Conservation (phyloP, 2,888 invertebrate genomes). For the Lacanobia wlatinum region DNA sequence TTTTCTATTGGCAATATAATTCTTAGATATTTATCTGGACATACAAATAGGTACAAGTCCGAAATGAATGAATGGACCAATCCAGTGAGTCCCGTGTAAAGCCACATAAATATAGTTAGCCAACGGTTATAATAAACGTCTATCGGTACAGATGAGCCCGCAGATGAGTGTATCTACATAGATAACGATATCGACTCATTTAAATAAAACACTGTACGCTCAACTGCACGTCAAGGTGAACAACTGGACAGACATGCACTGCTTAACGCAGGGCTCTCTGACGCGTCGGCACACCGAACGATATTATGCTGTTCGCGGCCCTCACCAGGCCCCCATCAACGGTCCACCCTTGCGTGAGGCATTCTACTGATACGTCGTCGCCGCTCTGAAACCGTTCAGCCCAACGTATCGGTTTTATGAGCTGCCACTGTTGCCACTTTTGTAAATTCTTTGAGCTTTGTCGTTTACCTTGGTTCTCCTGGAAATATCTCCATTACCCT, state of each 20-base stretch:
- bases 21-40: slow-evolving; percentile 42
- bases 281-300: too few relatives aligned
- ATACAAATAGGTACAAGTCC: slow-evolving; percentile 31
- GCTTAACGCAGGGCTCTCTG: background rate
- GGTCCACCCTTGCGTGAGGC: too few relatives aligned
- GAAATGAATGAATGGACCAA: slow-evolving; percentile 43
- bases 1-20: slow-evolving; percentile 26
- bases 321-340: too few relatives aligned
- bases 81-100: slow-evolving; percentile 18
- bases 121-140: slow-evolving; percentile 37
- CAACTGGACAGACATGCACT: background rate
- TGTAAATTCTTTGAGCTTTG: too few relatives aligned
- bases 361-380: too few relatives aligned
- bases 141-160: slow-evolving; percentile 43
- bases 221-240: background rate
- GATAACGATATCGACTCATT: slow-evolving; percentile 61
- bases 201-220: slow-evolving; percentile 59
- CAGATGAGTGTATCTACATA: slow-evolving; percentile 41
- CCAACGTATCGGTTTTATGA: too few relatives aligned
- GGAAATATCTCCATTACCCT: background rate
- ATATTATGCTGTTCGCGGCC: too few relatives aligned
- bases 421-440: too few relatives aligned
- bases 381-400: too few relatives aligned
- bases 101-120: slow-evolving; percentile 39
- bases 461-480: background rate